Evolutionary conservation across 2,888 invertebrate genomes (phyloP), one percentile per base, ranked within the genome.

Genomic region (Lepidochrysops patricia): DNA sequence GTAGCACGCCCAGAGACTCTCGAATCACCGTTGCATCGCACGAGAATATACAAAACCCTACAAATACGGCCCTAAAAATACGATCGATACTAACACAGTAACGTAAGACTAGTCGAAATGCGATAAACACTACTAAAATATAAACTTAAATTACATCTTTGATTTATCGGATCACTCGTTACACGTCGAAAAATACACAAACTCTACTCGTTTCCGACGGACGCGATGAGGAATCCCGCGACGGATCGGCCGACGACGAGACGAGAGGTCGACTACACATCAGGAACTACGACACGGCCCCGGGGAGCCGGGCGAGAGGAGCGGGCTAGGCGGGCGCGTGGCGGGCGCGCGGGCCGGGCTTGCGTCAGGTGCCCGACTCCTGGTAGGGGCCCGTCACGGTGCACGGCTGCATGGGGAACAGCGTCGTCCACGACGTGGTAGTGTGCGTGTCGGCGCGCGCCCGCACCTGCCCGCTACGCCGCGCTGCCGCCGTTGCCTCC

Each of bases 331-430:
- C 13, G 25, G 58, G 32, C 49, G 49, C 29, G 25, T 13, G 34
- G 34, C 32, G 48, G 19, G 58, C 35, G 58, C 34, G 65, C 59
- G 70, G 70, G 71, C 68, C 65, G 15, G 77, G 76, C 75, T 76
- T 74, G 72, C 79, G 90, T 90, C 90, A 90, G 77, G 90, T 85
- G 78, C 76, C 82, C 62, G 90, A 85, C 74, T 94, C 94, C 80
- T 94, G 95, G 85, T 95, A 96, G 63, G 95, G 95, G 67, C 96
- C 96, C 65, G 96, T 95, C 72, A 95, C 94, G 81, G 95, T 94
- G 88, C 96, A 96, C 52, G 94, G 94, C 79, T 95, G 95, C 95
- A 95, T 95, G 63, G 96, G 96, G 83, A 95, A 95, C 75, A 95
- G 90, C 66, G 95, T 96, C 61, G 95, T 95, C 94, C 95, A 94